A percentile compares a stretch with the other conserved stretches of the same genome.
These are phyloP conservation scores for Hyalella azteca DNA, from an alignment of 2,888 invertebrate species.

Conservation along the genomic window DNA sequence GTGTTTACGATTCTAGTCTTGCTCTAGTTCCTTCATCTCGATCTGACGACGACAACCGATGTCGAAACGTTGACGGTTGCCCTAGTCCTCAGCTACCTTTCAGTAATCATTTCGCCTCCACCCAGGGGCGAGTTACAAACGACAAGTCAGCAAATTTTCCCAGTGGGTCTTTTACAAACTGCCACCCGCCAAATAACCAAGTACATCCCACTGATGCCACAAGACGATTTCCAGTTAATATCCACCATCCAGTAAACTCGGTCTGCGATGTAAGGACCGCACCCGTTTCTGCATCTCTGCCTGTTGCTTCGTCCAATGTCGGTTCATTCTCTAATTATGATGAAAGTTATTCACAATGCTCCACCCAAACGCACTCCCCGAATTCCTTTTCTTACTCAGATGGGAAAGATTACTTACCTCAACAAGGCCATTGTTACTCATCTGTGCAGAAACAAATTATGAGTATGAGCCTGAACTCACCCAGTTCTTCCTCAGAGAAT, in stretches of 20 bases:
- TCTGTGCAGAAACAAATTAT: conserved; percentile 10
- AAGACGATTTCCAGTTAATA: background rate
- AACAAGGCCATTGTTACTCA: background rate
- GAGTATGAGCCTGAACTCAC: background rate
- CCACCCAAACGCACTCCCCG: background rate
- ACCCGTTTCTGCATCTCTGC: background rate
- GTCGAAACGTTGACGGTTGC: background rate
- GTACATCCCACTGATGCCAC: background rate
- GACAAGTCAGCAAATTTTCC: background rate
- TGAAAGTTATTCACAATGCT: background rate
- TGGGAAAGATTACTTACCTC: background rate
- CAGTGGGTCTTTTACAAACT: background rate
- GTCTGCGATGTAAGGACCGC: background rate
- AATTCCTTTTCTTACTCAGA: background rate
- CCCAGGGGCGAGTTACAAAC: background rate
- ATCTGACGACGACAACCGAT: background rate
- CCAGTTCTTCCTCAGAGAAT: background rate
- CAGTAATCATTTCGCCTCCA: background rate
- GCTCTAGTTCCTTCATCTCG: conserved; percentile 22
- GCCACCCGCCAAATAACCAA: background rate
- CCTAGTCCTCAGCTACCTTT: conserved; percentile 23
- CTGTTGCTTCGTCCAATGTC: background rate
- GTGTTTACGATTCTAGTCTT: conserved; percentile 30
- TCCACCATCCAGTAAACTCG: background rate
- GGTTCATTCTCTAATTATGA: background rate